Evolutionary conservation across 2,888 invertebrate species (phyloP), one percentile per base, ranked within the genome.

Genomic region (Cartodere bifasciata): DNA sequence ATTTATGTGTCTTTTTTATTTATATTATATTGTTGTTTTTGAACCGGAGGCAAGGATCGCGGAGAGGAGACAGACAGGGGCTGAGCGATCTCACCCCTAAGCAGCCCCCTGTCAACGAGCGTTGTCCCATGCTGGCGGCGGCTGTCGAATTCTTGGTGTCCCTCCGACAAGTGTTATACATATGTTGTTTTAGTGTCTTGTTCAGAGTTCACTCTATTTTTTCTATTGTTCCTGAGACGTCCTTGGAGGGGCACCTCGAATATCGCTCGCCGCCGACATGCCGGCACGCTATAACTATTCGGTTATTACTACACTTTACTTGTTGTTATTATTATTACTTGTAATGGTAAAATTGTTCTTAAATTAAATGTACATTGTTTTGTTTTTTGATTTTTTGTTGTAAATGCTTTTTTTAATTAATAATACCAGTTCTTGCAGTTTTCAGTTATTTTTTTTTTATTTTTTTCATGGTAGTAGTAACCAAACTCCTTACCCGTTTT

Each of bases 371-470:
- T 73, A 73, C 71, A 72, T 73, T 73, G 73, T 74, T 75, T 74
- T 74, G 72, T 72, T 74, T 73, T 72, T 72, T 72, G 70, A 70
- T 70, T 70, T 73, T 73, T 74, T 74, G 73, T 74, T 74, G 71
- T 71, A 73, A 67, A 72, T 72, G 72, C 72, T 73, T 74, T 70
- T n/a, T 60, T 62, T 64, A 72, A 72, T 71, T 72, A 63, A 74
- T 74, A 73, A 73, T 73, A 74, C 70, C 72, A 74, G 65, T 73
- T 72, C 71, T 70, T 71, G 71, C 72, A 72, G 72, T 73, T 72
- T 59, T 55, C 67, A 66, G 57, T 65, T 69, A 65, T 46, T 68
- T 67, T 67, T 67, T 65, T 68, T 69, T 69, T 68, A 65, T 45
- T 53, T 52, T 51, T 48, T 47, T 47, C 46, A 47, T 40, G 45